Conservation (phyloP, 2,113 vertebrate genomes). For the Phasianus colchicus region DNA sequence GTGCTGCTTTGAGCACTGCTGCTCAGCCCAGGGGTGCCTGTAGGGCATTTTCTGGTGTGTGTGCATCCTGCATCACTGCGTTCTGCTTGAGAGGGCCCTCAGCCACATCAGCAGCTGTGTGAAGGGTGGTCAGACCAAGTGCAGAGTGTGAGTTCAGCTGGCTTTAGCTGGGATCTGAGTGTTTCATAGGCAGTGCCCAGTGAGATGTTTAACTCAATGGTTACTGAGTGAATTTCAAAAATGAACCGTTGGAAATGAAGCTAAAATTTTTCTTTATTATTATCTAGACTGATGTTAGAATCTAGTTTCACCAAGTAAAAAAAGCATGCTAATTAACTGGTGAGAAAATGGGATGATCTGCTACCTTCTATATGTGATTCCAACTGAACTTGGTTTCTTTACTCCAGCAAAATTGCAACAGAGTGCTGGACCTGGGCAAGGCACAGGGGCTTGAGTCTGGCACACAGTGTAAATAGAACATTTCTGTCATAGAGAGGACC, state of each 20-base stretch:
- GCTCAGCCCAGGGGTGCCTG: not conserved
- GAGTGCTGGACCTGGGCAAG: not conserved
- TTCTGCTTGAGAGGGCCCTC: not conserved
- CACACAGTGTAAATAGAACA: rapidly evolving
- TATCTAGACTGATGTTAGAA: not conserved
- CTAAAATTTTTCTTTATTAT: not conserved
- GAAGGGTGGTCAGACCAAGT: slow-evolving; percentile 13
- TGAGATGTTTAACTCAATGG: not conserved
- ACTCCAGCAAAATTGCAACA: not conserved
- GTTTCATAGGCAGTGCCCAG: not conserved
- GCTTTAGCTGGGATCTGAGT: slow-evolving; percentile 14
- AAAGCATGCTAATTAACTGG: not conserved
- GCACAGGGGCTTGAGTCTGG: not conserved
- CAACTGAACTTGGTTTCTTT: not conserved
- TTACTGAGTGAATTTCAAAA: not conserved
- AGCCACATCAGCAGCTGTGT: not conserved
- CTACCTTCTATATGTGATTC: not conserved
- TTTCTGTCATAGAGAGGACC: not conserved
- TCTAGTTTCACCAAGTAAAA: not conserved
- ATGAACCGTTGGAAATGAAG: not conserved
- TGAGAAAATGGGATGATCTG: not conserved
- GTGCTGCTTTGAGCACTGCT: slow-evolving; percentile 5
- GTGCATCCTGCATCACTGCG: not conserved
- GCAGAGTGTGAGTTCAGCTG: slow-evolving; percentile 17
- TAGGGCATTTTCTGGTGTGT: not conserved